phyloP scores from a whole-genome alignment of 2,888 invertebrate genomes.

The Drosophila atroscutellata region DNA sequence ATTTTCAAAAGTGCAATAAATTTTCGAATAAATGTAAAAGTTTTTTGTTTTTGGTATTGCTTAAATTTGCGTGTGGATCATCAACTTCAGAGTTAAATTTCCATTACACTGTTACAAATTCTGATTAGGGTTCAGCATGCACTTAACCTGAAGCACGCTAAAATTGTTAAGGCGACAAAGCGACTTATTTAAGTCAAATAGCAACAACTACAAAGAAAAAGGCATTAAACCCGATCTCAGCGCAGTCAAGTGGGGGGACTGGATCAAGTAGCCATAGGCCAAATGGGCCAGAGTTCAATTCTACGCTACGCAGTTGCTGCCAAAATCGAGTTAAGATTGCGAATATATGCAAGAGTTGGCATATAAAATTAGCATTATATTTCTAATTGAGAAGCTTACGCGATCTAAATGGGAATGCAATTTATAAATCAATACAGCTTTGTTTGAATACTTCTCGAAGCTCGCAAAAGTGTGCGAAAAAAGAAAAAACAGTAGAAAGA shows the following conservation, averaged over 20 bases:
- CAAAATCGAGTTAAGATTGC: slow-evolving; percentile 17
- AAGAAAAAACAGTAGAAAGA: background rate
- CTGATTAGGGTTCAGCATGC: slow-evolving; percentile 13
- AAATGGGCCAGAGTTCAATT: slow-evolving; percentile 21
- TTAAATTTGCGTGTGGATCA: background rate
- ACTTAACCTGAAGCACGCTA: slow-evolving; percentile 58
- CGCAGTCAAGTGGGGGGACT: background rate
- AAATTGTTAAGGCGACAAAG: slow-evolving; percentile 56
- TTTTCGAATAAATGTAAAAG: too few species aligned
- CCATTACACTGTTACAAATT: background rate
- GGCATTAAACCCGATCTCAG: background rate
- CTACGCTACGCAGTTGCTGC: background rate
- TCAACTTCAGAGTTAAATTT: background rate
- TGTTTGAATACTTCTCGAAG: background rate
- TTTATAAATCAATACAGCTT: background rate
- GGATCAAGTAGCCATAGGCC: slow-evolving; percentile 1
- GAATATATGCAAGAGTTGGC: background rate
- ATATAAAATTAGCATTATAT: background rate
- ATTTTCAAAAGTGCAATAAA: background rate
- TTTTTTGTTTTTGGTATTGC: background rate
- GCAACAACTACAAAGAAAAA: background rate
- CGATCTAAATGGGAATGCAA: background rate
- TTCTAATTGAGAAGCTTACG: background rate
- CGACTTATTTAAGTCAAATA: slow-evolving; percentile 35
- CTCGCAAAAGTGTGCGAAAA: background rate